These are phyloP conservation scores for Papilio aristodemus DNA, from an alignment of 1,140 invertebrate species.

Conservation along the genomic window DNA sequence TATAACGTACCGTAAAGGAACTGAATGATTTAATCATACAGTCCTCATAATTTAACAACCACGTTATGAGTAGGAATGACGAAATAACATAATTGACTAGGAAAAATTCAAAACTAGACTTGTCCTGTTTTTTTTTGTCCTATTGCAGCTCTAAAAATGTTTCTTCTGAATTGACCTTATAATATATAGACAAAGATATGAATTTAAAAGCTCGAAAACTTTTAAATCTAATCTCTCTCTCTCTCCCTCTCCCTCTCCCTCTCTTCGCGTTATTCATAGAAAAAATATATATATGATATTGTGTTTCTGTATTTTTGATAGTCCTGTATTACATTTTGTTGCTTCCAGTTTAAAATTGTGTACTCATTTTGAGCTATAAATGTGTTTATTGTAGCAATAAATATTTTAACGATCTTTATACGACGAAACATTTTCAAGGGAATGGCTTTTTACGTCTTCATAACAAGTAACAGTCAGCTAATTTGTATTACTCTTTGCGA, in stretches of 20 bases:
- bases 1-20: background rate
- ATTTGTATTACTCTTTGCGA: background rate
- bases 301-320: too few relatives aligned
- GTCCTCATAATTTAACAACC: background rate
- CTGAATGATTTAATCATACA: background rate
- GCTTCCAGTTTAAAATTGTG: background rate
- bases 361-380: constrained; percentile 6
- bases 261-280: too few relatives aligned
- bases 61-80: background rate
- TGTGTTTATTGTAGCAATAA: background rate
- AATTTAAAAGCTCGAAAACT: too few relatives aligned
- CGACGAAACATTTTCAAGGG: background rate
- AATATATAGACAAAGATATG: too few relatives aligned
- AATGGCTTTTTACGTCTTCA: constrained; percentile 8
- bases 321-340: background rate
- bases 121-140: too few relatives aligned
- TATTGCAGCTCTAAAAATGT: too few relatives aligned
- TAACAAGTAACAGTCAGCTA: background rate
- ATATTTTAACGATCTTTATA: constrained; percentile 7
- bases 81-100: background rate
- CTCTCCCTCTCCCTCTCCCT: too few relatives aligned
- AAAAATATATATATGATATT: too few relatives aligned
- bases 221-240: too few relatives aligned
- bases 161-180: too few relatives aligned
- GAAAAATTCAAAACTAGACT: too few relatives aligned